Evolutionary conservation across 2,797 vertebrate genomes (phyloP), one percentile per base, ranked within the genome.

Genomic region (Sebastes oblongus): DNA sequence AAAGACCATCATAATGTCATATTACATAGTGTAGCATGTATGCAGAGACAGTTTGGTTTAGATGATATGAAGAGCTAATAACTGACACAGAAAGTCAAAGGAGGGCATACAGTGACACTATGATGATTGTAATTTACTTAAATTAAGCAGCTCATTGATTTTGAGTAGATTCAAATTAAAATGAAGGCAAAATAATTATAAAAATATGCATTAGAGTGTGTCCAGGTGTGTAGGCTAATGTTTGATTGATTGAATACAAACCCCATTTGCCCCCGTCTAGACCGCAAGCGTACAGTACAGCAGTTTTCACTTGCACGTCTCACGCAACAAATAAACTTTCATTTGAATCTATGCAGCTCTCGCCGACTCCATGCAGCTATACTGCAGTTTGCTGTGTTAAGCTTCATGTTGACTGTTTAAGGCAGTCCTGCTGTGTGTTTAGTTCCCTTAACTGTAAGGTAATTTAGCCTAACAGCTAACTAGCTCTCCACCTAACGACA

Each of bases 1-100:
- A 72, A 77, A 34, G 36, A 75, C 24, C 79, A 6, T 67, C 69
- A 25, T 65, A 56, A 74, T 67, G 55, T 54, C 25, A 56, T 56
- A 61, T 55, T 16, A 68, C 69, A 73, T 42, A 59, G 60, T 55
- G 67, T 22, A 46, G 58, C 52, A n/a, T 68, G 60, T 55, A 55
- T 56, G 32, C 62, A 46, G 34, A 55, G 34, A 75, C 25, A 46
- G 30, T 24, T 72, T 71, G 27, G 56, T 30, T 74, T 16, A 2
- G 61, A 32, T 16, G 18, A 8, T 36, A 30, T 22, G 8, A 65
- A 54, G 34, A 22, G 72, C 42, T 58, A 61, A 77, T 81, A 54
- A 32, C 50, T 46, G 55, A 73, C 64, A 58, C 11, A 34, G 34
- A 16, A 30, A 67, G 16, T 9, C 39, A 54, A 8, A 56, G 32